Base-by-base conservation (phyloP, 2,888 invertebrate genomes). In the Caenorhabditis drosophilae region DNA sequence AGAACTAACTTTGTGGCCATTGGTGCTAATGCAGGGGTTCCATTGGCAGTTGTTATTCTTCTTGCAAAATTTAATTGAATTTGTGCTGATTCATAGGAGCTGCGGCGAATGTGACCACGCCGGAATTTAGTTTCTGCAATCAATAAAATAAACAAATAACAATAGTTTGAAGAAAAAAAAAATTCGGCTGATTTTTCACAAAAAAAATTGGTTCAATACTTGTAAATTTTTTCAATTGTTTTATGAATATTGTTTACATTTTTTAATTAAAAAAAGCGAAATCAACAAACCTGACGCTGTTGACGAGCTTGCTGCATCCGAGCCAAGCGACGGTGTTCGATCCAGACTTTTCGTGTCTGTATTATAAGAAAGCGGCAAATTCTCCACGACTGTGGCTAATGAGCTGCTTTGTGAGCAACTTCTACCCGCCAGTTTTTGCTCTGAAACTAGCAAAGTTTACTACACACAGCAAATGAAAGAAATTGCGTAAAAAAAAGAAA, bases 61-160 rank as follows among this genome's bases (percentile, higher is more conserved):
- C 73, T 54, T 2, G 73, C 64, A 49, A 72, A 73, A 41, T 73
- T 53, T 40, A 76, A 57, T 38, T 71, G 71, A 35, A 75, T 74
- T 31, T 73, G 68, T 12, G 76, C 73, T 22, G 73, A 71, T 54
- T 77, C 77, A 67, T 77, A 77, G 12, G 76, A 76, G 51, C 70
- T 69, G 41, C 74, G 64, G 31, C 77, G 62, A 22, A 72, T 75
- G 55, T 77, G 77, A 34, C 77, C 75, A 11, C 73, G 63, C 36
- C 66, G 68, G 58, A 76, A 76, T 40, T 40, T 40, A 16, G 16
- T 40, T 20, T 40, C 16, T 40, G 16, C 20, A 11, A 16, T 7
- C 9, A 23, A 11, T 23, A 23, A 22, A 23, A 23, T 42, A 2
- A 18, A 40, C 40, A 40, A 15, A 18, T 18, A 9, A 4, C 9